Evolutionary conservation across 2,797 vertebrate species (phyloP), one percentile per base, ranked within the genome.

Genomic region (Peromyscus aztecus): DNA sequence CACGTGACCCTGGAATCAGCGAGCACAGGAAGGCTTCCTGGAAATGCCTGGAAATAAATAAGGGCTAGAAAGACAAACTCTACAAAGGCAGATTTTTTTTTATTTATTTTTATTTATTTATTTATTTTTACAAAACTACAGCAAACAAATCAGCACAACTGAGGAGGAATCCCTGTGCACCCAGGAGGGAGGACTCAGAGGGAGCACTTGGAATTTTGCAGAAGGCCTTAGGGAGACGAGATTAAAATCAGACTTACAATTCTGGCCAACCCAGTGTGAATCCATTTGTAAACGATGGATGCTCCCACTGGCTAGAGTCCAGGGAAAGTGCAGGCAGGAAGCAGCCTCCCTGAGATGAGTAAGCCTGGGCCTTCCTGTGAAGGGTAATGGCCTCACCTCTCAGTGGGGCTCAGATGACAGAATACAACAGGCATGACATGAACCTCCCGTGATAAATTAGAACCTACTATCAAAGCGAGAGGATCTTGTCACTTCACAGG

Each of bases 251-350:
- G 76, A 96, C 92, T 93, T 61, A 93, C 34, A 94, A 92, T 29
- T 40, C 87, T 94, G 65, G 85, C 40, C 89, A 83, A 86, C 71
- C 29, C 55, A 73, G 80, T 49, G 24, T 77, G 57, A 88, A 97
- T 94, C 92, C 77, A 96, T 94, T 73, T 97, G 93, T 90, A 83
- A 96, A 92, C 0, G 80, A 91, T 93, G 93, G 46, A 95, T 96
- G 94, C 97, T 49, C 89, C 67, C 12, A 7, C 43, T 97, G 97
- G 98, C 98, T 76, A 77, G n/a, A 76, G 87, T 97, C 96, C 96
- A 97, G 88, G 61, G 90, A 97, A 34, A 77, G 69, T 75, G 14
- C 0, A 31, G 88, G 65, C 92, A 97, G 97, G 96, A 98, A 97
- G 96, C 82, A 81, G 49, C 43, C 40, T 89, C 77, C 87, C 65